phyloP scores from a whole-genome alignment of 2,113 vertebrate genomes.

The Heterotilapia buettikoferi region DNA sequence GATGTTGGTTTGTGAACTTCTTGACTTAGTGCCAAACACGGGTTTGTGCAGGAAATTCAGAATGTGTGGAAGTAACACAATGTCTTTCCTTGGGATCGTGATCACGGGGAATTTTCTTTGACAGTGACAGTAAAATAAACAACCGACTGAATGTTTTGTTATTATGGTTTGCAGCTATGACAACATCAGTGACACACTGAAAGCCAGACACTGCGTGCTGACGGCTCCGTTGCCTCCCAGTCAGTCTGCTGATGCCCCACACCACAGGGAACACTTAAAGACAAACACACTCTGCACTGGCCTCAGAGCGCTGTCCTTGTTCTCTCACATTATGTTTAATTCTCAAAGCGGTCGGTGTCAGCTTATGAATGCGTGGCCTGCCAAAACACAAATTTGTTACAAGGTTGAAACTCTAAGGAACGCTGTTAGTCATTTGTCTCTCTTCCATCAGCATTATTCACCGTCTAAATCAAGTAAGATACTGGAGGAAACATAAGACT shows the following conservation, averaged over 20 bases:
- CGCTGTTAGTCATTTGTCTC: neutral
- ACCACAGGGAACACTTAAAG: neutral
- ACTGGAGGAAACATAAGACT: neutral
- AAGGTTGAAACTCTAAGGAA: neutral
- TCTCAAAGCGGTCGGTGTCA: neutral
- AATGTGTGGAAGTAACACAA: neutral
- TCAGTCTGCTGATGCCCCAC: neutral
- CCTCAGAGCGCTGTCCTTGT: conserved; percentile 11
- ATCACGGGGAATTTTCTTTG: neutral
- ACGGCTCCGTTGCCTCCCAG: neutral
- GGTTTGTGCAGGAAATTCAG: neutral
- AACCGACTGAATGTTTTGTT: neutral
- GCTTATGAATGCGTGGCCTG: neutral
- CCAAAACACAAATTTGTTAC: neutral
- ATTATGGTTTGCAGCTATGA: neutral
- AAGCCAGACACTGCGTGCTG: conserved; percentile 14
- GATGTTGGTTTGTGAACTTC: neutral
- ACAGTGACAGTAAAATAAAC: neutral
- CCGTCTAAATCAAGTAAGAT: neutral
- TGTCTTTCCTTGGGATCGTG: neutral
- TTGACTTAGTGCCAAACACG: neutral
- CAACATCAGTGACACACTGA: conserved; percentile 1
- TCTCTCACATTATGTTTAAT: conserved; percentile 4
- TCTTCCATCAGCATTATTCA: neutral
- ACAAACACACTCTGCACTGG: neutral